Conservation (phyloP, 2,888 invertebrate species). For the Cephonodes hylas region DNA sequence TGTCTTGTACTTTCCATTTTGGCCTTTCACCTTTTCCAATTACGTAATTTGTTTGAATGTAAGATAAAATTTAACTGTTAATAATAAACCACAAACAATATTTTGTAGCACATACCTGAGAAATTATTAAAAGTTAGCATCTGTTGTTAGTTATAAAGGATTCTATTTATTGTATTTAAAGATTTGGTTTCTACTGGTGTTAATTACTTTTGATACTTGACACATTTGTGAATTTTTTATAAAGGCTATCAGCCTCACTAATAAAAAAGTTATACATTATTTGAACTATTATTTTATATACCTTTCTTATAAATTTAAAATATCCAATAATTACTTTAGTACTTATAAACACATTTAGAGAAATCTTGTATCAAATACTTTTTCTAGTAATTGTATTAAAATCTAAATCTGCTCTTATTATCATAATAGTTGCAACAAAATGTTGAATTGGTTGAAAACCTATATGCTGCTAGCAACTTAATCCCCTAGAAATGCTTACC, state of each 20-base stretch:
- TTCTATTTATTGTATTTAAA: background rate
- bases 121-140: background rate
- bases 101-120: background rate
- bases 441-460: background rate
- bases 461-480: background rate
- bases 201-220: conserved; percentile 23
- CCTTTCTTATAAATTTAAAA: too few species aligned
- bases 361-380: too few species aligned
- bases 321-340: background rate
- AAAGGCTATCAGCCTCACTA: conserved; percentile 41
- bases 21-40: too few species aligned
- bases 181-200: conserved; percentile 13
- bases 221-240: conserved; percentile 35
- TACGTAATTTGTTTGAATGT: too few species aligned
- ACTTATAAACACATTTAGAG: too few species aligned
- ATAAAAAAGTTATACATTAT: conserved; percentile 36
- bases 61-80: background rate
- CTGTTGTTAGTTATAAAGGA: background rate
- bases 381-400: too few species aligned
- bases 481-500: background rate
- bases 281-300: background rate
- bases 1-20: too few species aligned
- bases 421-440: background rate
- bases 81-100: background rate
- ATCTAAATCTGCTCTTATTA: too few species aligned